A percentile compares a stretch with the other conserved stretches of the same genome.
Conservation (phyloP, 2,797 vertebrate genomes). For the Myotis daubentonii region DNA sequence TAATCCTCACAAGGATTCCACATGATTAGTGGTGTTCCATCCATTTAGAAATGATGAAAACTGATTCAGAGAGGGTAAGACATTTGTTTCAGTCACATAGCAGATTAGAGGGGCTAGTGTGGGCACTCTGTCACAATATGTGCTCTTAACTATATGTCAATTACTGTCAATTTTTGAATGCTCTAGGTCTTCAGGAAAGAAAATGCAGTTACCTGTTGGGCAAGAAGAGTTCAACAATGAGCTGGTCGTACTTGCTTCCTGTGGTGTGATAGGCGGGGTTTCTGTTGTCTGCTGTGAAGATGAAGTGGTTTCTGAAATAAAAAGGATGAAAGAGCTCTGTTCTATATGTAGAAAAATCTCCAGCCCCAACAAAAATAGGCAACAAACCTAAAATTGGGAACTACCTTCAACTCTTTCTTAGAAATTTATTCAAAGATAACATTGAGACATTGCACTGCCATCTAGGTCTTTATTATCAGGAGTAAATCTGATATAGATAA, state of each 20-base stretch:
- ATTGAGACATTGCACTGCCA: background rate
- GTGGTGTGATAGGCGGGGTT: background rate
- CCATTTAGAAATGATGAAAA: background rate
- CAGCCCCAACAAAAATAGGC: background rate
- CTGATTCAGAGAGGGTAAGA: background rate
- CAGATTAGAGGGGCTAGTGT: background rate
- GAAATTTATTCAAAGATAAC: background rate
- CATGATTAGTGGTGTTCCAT: background rate
- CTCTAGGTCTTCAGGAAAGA: background rate
- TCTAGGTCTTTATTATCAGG: background rate
- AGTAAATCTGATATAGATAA: background rate
- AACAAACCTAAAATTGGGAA: background rate
- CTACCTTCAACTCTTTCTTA: background rate
- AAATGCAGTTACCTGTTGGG: constrained; percentile 34
- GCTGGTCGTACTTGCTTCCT: background rate
- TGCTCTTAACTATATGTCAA: background rate
- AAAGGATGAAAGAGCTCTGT: background rate
- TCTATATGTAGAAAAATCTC: background rate
- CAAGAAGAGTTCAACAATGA: background rate
- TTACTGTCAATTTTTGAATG: background rate
- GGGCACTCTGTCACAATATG: background rate
- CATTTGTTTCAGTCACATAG: background rate
- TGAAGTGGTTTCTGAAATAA: background rate
- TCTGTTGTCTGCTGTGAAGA: background rate
- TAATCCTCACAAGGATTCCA: background rate